phyloP scores from a whole-genome alignment of 2,113 vertebrate genomes.

The Formicarius rufipectus region DNA sequence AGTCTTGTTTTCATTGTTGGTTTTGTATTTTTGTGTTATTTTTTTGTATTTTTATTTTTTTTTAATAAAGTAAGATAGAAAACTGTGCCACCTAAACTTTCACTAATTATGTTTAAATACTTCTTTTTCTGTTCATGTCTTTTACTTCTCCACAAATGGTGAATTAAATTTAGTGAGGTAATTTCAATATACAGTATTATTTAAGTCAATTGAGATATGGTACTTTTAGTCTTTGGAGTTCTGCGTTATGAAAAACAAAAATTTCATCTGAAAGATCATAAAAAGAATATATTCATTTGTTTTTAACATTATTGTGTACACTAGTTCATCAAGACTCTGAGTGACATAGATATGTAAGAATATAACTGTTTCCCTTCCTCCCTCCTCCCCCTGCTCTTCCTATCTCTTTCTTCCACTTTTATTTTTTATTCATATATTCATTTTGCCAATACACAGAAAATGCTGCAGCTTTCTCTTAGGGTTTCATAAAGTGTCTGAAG shows the following conservation, averaged over 20 bases:
- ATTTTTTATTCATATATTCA: not conserved
- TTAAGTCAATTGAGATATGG: not conserved
- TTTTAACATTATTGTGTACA: not conserved
- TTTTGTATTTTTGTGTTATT: not conserved
- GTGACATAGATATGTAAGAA: not conserved
- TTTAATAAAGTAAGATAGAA: not conserved
- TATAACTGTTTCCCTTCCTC: not conserved
- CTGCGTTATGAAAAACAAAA: not conserved
- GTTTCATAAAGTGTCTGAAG: not conserved
- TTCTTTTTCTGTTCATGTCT: not conserved
- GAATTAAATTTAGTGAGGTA: not conserved
- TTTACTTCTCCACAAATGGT: not conserved
- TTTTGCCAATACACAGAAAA: not conserved
- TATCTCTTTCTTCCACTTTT: not conserved
- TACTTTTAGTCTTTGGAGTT: not conserved
- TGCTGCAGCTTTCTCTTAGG: not conserved
- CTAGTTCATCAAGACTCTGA: not conserved
- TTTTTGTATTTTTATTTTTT: no score
- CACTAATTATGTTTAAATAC: not conserved
- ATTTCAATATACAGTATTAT: not conserved
- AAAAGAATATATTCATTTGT: not conserved
- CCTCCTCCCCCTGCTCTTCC: fast-evolving
- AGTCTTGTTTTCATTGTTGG: not conserved
- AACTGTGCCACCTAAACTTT: not conserved
- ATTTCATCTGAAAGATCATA: not conserved